These are phyloP conservation scores for Musca vetustissima DNA, from an alignment of 1,140 invertebrate genomes.

Conservation along the genomic window DNA sequence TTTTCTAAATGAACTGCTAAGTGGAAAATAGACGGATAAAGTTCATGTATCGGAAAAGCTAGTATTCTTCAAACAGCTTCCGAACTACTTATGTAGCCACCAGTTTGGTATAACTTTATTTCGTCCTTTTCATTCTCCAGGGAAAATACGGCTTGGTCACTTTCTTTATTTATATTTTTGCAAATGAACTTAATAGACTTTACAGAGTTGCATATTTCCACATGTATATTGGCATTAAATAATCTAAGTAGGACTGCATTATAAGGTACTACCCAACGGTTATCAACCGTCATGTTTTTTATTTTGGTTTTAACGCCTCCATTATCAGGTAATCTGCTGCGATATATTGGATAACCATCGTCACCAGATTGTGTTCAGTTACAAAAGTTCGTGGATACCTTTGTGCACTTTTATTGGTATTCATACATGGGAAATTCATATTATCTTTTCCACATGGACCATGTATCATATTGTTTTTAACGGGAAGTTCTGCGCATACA, in stretches of 20 bases:
- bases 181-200: no score
- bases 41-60: constrained; percentile 42
- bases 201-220: constrained; percentile 43
- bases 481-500: constrained; percentile 9
- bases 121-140: constrained; percentile 25
- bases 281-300: constrained; percentile 25
- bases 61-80: no score
- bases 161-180: no score
- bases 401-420: constrained; percentile 12
- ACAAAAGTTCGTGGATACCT: constrained; percentile 35
- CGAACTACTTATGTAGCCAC: no score
- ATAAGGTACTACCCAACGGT: constrained; percentile 18
- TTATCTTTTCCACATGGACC: constrained; percentile 56
- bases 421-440: constrained; percentile 1
- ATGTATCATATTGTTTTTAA: constrained; percentile 37
- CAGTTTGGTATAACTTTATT: constrained; percentile 42
- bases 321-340: constrained; percentile 32
- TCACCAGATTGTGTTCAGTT: constrained; percentile 40
- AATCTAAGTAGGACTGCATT: not conserved
- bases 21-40: constrained; percentile 37
- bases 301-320: no score
- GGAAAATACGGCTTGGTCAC: constrained; percentile 33
- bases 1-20: not conserved
- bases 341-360: constrained; percentile 57
- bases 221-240: constrained; percentile 31